Percentiles rank a stretch among this genome's conserved stretches.
phyloP scores from a whole-genome alignment of 2,797 vertebrate species.

The Sebastes itinus region DNA sequence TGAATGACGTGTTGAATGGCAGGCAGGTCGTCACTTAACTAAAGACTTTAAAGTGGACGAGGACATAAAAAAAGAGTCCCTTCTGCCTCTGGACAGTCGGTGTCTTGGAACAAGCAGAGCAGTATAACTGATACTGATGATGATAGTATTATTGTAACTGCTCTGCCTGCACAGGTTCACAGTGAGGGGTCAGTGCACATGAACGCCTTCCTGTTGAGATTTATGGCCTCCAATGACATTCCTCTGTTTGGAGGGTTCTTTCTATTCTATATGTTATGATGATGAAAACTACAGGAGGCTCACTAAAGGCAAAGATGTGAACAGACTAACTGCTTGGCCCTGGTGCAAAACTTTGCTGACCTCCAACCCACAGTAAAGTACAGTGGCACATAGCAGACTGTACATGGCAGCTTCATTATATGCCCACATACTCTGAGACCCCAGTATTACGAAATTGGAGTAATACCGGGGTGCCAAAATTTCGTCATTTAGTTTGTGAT shows the following conservation, averaged over 20 bases:
- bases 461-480: neutral
- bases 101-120: neutral
- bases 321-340: neutral
- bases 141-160: neutral
- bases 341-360: neutral
- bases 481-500: neutral
- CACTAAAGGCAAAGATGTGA: neutral
- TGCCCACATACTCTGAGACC: neutral
- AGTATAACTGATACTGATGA: neutral
- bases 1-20: neutral
- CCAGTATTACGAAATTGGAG: neutral
- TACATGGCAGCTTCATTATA: neutral
- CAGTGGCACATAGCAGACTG: neutral
- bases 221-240: neutral
- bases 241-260: neutral
- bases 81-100: neutral
- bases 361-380: neutral
- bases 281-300: constrained; percentile 1
- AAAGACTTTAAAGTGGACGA: neutral
- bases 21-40: neutral
- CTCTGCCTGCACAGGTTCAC: constrained; percentile 19
- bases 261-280: neutral
- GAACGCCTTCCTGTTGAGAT: constrained; percentile 21
- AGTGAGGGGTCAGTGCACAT: constrained; percentile 40
- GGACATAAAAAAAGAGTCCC: neutral